Percentiles rank a stretch among this genome's conserved stretches.
phyloP scores from a whole-genome alignment of 2,888 invertebrate species.

The Acrocyrtus sp. region DNA sequence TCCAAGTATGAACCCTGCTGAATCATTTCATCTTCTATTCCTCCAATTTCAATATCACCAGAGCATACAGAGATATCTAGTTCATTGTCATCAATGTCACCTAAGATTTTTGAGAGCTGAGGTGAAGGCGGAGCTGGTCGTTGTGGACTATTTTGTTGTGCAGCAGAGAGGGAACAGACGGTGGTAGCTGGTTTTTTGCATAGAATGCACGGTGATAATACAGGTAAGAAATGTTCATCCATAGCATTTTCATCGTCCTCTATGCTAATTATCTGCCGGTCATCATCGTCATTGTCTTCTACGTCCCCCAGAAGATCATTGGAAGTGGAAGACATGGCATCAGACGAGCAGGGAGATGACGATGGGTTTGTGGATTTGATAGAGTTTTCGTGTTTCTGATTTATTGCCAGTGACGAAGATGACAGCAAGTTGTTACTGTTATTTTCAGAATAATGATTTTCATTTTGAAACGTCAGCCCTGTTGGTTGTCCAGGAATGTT shows the following conservation, averaged over 20 bases:
- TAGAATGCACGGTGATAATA: constrained; percentile 28
- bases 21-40: constrained; percentile 61
- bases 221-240: not conserved
- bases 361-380: not conserved
- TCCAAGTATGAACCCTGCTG: constrained; percentile 33
- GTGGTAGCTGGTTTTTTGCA: constrained; percentile 42
- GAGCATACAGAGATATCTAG: constrained; percentile 60
- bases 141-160: no score
- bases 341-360: not conserved
- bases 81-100: constrained; percentile 59
- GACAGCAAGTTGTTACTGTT: no score
- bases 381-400: no score
- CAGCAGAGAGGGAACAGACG: no score
- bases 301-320: no score
- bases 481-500: not conserved
- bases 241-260: constrained; percentile 40
- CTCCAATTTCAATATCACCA: constrained; percentile 62
- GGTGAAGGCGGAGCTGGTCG: constrained; percentile 38
- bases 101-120: constrained; percentile 54
- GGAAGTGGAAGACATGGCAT: no score
- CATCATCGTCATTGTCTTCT: constrained; percentile 45
- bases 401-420: no score
- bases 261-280: constrained; percentile 32
- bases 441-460: no score
- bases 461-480: no score